Base-by-base conservation (phyloP, 2,888 invertebrate species). In the Cerastis leucographa region DNA sequence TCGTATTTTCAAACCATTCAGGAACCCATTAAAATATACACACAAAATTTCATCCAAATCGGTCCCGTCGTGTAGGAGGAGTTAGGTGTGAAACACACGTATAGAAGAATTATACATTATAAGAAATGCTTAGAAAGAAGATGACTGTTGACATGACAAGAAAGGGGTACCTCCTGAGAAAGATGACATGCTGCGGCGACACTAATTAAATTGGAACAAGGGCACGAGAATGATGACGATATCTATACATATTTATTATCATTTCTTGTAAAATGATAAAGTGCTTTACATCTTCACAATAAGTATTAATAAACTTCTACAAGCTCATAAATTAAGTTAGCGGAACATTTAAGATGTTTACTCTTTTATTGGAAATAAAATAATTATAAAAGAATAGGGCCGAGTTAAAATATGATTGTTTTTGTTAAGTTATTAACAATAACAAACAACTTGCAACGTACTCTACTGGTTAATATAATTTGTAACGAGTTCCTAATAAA, bases 291-390 rank as follows among this genome's bases (percentile, higher is more conserved):
- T 72, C 22, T 40, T 25, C 22, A 11, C n/a, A 71, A 68, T 72
- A 11, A 72, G 49, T 71, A 49, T 25, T 35, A 40, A 40, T 25
- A 19, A 68, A 35, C 8, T 0, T n/a, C 14, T 46, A 70, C 29
- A 71, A 73, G 29, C 19, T 17, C 19, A 72, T 42, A n/a, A 51
- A 51, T 51, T 71, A n/a, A 42, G 51, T 73, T 29, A 17, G n/a
- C 12, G 42, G n/a, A 29, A 29, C 14, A 29, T 22, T 22, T 42
- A 40, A 40, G 25, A 62, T 71, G 61, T 44, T 79, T 70, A 35
- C 22, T 70, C 44, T 49, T 29, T 29, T 40, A 46, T 19, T 46
- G 56, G 17, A 67, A 79, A 80, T 62, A 70, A 51, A 70, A 29
- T 62, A 12, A 61, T 64, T 46, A n/a, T 46, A 44, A 44, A 68